Conservation (phyloP, 2,797 vertebrate species). For the Nasua narica region DNA sequence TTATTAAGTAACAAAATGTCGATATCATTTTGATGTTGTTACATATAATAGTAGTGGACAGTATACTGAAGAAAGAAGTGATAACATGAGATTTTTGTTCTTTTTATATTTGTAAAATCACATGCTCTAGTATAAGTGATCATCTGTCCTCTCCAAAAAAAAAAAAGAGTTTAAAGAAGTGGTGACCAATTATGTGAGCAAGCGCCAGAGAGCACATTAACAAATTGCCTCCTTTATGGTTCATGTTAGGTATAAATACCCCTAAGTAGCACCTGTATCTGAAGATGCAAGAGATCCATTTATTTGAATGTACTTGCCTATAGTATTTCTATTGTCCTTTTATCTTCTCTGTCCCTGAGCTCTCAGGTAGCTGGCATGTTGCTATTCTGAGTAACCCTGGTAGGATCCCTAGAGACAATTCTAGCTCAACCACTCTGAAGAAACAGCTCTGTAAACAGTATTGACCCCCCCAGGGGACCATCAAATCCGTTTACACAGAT, state of each 20-base stretch:
- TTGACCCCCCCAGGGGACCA: conserved; percentile 66
- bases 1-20: not conserved
- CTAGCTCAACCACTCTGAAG: conserved; percentile 72
- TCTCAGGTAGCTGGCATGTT: conserved; percentile 60
- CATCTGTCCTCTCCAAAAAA: not conserved
- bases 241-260: conserved; percentile 22
- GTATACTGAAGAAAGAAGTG: not conserved
- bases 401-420: conserved; percentile 67
- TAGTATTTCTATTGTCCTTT: conserved; percentile 3
- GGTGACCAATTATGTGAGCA: not conserved
- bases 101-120: conserved; percentile 40
- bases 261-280: not conserved
- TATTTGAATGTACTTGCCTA: conserved; percentile 38
- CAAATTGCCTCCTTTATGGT: not conserved
- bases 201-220: not conserved
- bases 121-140: not conserved
- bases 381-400: conserved; percentile 63
- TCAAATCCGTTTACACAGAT: conserved; percentile 77
- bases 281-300: not conserved
- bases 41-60: not conserved
- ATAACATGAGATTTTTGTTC: not conserved
- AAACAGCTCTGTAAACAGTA: conserved; percentile 75
- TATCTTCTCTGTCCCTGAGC: conserved; percentile 22
- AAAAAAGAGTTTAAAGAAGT: not conserved
- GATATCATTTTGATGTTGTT: not conserved